phyloP scores from a whole-genome alignment of 1,140 invertebrate genomes.

The Anoplophora glabripennis region DNA sequence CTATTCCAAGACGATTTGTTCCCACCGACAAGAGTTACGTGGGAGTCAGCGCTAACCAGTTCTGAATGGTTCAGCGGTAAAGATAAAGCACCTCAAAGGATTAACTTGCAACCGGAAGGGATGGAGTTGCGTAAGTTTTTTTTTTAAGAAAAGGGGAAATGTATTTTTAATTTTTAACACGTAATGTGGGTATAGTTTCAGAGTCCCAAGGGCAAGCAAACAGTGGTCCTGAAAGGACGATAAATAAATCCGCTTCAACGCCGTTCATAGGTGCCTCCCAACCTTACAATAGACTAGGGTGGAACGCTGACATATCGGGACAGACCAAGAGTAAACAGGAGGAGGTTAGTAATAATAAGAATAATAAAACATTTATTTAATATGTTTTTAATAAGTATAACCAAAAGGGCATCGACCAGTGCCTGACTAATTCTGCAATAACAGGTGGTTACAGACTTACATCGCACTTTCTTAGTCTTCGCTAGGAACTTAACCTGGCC shows the following conservation, averaged over 20 bases:
- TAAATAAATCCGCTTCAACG: slow-evolving; percentile 44
- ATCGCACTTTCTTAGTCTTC: no score
- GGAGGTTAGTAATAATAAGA: slow-evolving; percentile 56
- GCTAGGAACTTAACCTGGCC: no score
- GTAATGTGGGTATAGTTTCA: slow-evolving; percentile 52
- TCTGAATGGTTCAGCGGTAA: slow-evolving; percentile 73
- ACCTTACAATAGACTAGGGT: slow-evolving; percentile 53
- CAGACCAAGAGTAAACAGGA: slow-evolving; percentile 60
- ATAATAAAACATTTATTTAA: no score
- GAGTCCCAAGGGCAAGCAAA: slow-evolving; percentile 53
- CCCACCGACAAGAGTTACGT: slow-evolving; percentile 83
- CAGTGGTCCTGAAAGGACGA: slow-evolving; percentile 26
- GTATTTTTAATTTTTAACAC: background rate
- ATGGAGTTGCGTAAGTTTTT: slow-evolving; percentile 78
- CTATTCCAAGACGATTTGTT: slow-evolving; percentile 96
- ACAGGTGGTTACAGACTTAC: no score
- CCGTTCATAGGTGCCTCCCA: slow-evolving; percentile 49
- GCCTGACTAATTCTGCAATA: no score
- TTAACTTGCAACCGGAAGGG: slow-evolving; percentile 79
- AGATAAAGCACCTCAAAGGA: slow-evolving; percentile 60
- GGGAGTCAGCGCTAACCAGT: slow-evolving; percentile 72
- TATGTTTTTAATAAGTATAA: no score
- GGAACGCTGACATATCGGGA: slow-evolving; percentile 53
- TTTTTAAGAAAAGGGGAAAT: background rate
- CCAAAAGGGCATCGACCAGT: no score